Conservation (phyloP, 1,140 invertebrate species). For the Heliconius hermathena region DNA sequence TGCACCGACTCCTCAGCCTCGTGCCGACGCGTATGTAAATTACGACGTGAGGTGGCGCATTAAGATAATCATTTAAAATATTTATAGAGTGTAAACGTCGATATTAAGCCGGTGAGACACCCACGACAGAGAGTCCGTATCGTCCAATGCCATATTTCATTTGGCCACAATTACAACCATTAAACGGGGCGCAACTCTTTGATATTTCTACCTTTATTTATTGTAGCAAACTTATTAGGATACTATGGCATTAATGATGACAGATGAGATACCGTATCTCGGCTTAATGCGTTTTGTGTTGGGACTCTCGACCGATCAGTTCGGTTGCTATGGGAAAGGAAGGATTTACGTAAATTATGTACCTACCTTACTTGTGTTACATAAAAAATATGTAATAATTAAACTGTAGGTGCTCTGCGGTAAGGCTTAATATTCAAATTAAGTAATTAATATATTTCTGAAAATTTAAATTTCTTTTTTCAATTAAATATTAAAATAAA, state of each 20-base stretch:
- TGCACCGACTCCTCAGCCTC: constrained; percentile 30
- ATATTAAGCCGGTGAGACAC: constrained; percentile 72
- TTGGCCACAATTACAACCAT: constrained; percentile 78
- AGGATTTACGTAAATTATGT: constrained; percentile 58
- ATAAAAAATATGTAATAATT: constrained; percentile 15
- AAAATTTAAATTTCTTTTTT: not conserved
- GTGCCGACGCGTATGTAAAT: constrained; percentile 52
- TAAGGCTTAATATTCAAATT: not conserved
- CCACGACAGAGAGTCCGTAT: constrained; percentile 69
- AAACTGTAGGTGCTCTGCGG: not conserved
- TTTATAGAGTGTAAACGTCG: constrained; percentile 78
- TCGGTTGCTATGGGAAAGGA: constrained; percentile 54
- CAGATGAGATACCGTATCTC: constrained; percentile 73
- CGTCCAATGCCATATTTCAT: constrained; percentile 72
- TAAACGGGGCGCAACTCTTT: constrained; percentile 78
- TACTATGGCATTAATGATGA: constrained; percentile 80
- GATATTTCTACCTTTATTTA: constrained; percentile 75
- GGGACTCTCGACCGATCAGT: constrained; percentile 56
- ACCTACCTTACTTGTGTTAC: constrained; percentile 42
- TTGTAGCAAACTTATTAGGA: constrained; percentile 80
- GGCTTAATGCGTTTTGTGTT: constrained; percentile 70
- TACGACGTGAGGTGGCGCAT: constrained; percentile 60
- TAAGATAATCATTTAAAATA: constrained; percentile 75
- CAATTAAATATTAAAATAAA: too few relatives aligned
- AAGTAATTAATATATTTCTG: not conserved